Base-by-base conservation (phyloP, 2,888 invertebrate genomes). In the Adineta ricciae region DNA sequence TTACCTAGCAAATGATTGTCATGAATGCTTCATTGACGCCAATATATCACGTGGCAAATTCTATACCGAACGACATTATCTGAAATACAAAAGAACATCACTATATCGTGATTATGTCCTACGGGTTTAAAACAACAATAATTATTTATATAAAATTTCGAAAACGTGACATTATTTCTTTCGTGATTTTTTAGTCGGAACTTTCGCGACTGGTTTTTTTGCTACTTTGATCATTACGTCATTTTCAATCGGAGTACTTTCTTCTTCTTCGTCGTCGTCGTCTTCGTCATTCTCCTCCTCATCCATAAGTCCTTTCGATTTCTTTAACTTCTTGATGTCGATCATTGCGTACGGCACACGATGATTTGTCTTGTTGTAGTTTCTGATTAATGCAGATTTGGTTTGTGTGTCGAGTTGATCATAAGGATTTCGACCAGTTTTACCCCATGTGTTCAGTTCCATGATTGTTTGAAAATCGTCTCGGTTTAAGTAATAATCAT, bases 391-490 rank as follows among this genome's bases (percentile, higher is more conserved):
- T 54, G 64, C 38, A 4, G 86, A 83, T 54, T 86, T 86, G 19
- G 56, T 54, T 84, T 86, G 82, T n/a, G 84, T 82, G 56, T 86
- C 86, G 83, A 86, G 72, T 50, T 82, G 38, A 27, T 72, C 54
- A 83, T 82, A 84, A 24, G 83, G 84, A 82, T 86, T 84, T 72
- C 82, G 49, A 36, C 85, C 85, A n/a, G 84, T 52, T 50, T 83
- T 83, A 11, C 41, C 41, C 96, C 97, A 98, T 56, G 93, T 90
- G 0, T 94, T 93, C 50, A 98, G 90, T 89, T 99, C 98, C 19
- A 94, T 91, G 46, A 99, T 91, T 21, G 94, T 94, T 87, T 97
- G 97, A 88, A 97, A 91, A 90, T 99, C 99, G 88, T 98, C 97
- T 86, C 95, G 93, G 85, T 95, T 90, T 86, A 99, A 92, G 89